Conservation (phyloP, 2,888 invertebrate genomes). For the Dexiosoma caninum region DNA sequence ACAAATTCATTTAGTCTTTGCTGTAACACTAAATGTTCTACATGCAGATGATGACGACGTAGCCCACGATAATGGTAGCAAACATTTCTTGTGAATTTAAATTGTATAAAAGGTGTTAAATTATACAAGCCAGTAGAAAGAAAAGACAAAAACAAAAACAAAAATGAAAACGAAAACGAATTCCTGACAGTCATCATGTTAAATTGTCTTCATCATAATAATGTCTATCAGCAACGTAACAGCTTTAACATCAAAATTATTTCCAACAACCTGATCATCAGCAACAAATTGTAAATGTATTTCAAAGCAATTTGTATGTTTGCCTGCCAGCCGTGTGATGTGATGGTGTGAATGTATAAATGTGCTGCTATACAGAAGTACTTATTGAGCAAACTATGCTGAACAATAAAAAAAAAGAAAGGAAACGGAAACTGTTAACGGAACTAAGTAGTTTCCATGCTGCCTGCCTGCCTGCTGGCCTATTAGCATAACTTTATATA, state of each 20-base stretch:
- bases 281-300: conserved; percentile 17
- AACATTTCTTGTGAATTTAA: background rate
- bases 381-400: conserved; percentile 41
- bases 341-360: background rate
- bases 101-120: conserved; percentile 43
- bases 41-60: background rate
- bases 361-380: conserved; percentile 7
- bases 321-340: background rate
- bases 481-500: conserved; percentile 61
- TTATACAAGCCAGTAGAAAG: background rate
- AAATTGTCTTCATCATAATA: conserved; percentile 41
- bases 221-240: conserved; percentile 9
- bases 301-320: conserved; percentile 18
- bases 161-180: background rate
- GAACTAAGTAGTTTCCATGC: conserved; percentile 56
- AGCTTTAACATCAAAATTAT: background rate
- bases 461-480: conserved; percentile 45
- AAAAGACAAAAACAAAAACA: too few species aligned
- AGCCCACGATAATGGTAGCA: background rate
- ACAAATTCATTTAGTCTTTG: background rate
- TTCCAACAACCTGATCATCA: conserved; percentile 5
- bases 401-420: conserved; percentile 39
- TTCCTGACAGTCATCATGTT: conserved; percentile 44
- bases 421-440: conserved; percentile 62
- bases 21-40: background rate